A percentile compares a stretch with the other conserved stretches of the same genome.
Evolutionary conservation across 2,113 vertebrate genomes (phyloP).

Genomic region (Dipodomys stephensi): DNA sequence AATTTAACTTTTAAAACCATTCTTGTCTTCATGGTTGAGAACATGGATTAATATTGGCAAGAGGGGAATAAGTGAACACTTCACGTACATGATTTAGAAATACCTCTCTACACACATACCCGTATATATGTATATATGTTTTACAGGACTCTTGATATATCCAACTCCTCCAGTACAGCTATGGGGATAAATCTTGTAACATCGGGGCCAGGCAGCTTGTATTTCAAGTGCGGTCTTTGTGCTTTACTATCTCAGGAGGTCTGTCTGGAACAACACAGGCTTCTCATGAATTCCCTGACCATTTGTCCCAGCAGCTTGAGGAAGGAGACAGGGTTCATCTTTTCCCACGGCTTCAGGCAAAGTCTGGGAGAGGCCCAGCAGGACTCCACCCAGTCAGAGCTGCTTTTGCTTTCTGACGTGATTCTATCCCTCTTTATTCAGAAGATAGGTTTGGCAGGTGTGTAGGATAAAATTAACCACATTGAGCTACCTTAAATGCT

Average conservation of each 20-base stretch:
- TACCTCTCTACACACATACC: no score
- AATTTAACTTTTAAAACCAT: neutral
- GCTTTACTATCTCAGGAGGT: accelerated
- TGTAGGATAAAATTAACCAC: neutral
- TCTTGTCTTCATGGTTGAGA: neutral
- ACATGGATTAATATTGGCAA: neutral
- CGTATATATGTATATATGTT: neutral
- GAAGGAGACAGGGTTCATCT: neutral
- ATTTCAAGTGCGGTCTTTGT: no score
- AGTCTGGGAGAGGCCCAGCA: no score
- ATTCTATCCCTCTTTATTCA: neutral
- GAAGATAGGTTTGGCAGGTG: neutral
- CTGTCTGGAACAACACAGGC: no score
- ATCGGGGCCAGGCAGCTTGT: neutral
- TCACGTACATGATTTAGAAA: neutral
- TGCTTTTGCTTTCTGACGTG: neutral
- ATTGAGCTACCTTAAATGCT: neutral
- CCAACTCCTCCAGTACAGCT: neutral
- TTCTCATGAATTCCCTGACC: no score
- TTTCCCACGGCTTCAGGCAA: accelerated
- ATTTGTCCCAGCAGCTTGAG: no score
- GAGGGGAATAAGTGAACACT: neutral
- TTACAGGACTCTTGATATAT: neutral
- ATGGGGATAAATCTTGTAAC: accelerated
- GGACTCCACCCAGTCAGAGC: no score